Conservation (phyloP, 2,113 vertebrate species). For the Trachemys scripta region DNA sequence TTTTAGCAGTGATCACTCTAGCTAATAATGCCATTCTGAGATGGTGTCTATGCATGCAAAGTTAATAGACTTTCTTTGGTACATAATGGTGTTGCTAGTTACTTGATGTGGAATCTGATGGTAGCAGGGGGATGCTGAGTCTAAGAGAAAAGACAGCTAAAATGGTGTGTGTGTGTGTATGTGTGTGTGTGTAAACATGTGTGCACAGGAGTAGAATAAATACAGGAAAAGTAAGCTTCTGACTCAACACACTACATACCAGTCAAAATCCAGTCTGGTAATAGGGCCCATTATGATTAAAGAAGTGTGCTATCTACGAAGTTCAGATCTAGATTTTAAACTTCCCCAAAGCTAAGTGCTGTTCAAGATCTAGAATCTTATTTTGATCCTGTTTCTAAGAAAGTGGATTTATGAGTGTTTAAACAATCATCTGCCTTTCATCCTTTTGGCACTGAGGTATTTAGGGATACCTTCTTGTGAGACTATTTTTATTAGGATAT, state of each 20-base stretch:
- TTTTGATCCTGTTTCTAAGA: neutral
- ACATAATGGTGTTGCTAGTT: neutral
- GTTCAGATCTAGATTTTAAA: neutral
- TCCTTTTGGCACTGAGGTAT: neutral
- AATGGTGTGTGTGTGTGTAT: neutral
- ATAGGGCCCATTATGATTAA: neutral
- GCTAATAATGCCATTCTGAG: neutral
- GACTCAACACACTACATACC: neutral
- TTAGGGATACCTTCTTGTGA: neutral
- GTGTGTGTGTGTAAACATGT: fast-evolving
- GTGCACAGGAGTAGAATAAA: neutral
- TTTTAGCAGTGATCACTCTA: neutral
- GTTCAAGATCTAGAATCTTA: neutral
- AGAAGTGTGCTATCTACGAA: neutral
- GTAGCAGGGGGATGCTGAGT: neutral
- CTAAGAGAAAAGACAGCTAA: neutral
- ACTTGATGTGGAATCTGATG: neutral
- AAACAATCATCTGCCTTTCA: neutral
- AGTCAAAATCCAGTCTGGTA: neutral
- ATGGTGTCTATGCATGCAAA: neutral
- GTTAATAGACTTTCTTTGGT: neutral
- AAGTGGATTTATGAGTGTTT: neutral
- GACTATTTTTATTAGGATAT: neutral
- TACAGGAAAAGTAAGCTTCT: neutral
- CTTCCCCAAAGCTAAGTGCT: neutral